Percentiles rank a stretch among this genome's conserved stretches.
Conservation (phyloP, 2,888 invertebrate species). For the Ophonus ardosiacus region DNA sequence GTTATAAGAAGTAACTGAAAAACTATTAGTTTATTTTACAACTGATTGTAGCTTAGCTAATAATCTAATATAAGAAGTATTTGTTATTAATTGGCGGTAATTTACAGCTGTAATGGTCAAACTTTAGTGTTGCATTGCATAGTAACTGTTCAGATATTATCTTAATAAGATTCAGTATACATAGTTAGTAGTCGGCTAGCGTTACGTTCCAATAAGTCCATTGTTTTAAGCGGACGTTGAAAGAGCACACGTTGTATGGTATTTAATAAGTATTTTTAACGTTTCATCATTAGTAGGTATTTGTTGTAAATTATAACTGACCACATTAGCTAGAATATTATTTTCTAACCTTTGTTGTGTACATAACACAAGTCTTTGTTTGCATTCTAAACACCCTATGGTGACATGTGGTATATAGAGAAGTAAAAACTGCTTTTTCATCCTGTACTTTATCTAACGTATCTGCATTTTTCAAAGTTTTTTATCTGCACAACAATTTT, state of each 20-base stretch:
- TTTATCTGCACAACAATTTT: too few relatives aligned
- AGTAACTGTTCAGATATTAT: conserved; percentile 49
- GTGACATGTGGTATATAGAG: background rate
- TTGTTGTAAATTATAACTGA: conserved; percentile 19
- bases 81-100: conserved; percentile 26
- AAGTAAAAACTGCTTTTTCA: background rate
- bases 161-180: conserved; percentile 55
- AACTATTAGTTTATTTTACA: background rate
- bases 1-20: background rate
- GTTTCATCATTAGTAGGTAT: conserved; percentile 2
- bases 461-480: background rate
- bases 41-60: conserved; percentile 14
- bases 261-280: conserved; percentile 34
- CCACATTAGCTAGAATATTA: background rate
- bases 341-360: background rate
- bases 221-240: conserved; percentile 53
- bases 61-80: background rate
- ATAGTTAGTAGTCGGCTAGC: conserved; percentile 47
- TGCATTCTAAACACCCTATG: background rate
- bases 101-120: conserved; percentile 31
- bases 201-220: conserved; percentile 62
- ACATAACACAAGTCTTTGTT: background rate
- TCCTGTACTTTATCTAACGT: background rate
- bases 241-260: conserved; percentile 5
- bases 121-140: conserved; percentile 12